These are phyloP conservation scores for Manis pentadactyla DNA, from an alignment of 2,797 vertebrate genomes.

Conservation along the genomic window DNA sequence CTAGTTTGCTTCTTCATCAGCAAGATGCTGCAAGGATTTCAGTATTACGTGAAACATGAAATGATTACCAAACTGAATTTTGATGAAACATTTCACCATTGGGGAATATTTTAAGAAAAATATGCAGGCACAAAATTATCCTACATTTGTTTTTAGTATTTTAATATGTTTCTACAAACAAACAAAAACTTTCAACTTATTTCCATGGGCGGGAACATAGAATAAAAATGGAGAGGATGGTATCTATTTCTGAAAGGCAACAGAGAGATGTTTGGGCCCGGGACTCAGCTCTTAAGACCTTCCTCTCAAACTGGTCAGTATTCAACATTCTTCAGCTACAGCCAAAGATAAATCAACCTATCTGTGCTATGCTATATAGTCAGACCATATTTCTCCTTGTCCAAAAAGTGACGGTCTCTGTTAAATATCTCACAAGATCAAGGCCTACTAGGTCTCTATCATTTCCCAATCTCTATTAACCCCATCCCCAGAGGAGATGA, in stretches of 20 bases:
- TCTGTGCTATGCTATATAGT: background rate
- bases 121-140: constrained; percentile 14
- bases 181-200: background rate
- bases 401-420: background rate
- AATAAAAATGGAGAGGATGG: background rate
- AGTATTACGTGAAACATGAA: background rate
- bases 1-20: background rate
- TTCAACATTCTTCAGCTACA: background rate
- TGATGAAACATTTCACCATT: background rate
- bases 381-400: background rate
- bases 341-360: background rate
- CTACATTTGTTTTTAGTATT: background rate
- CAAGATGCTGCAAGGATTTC: background rate
- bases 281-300: background rate
- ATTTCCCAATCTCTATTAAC: background rate
- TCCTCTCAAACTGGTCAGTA: background rate
- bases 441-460: background rate
- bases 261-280: background rate
- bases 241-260: background rate
- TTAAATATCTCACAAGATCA: background rate
- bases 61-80: constrained; percentile 12
- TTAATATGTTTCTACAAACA: background rate
- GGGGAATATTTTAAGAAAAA: background rate
- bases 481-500: background rate
- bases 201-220: background rate